Evolutionary conservation across 2,888 invertebrate species (phyloP).

Genomic region (Tinea pellionella): DNA sequence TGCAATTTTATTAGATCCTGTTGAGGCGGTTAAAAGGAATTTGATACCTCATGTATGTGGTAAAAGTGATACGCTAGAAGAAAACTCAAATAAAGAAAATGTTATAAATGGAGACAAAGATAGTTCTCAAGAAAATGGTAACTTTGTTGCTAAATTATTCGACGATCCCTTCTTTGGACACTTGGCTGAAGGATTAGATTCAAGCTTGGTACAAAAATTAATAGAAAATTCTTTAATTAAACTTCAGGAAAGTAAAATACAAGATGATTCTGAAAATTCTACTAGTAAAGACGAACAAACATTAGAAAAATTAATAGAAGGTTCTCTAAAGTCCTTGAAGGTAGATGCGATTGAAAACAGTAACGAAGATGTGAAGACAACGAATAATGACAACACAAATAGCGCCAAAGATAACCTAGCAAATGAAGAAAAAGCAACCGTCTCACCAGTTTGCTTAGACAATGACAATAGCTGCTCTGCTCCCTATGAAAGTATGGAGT

Average conservation of each 20-base stretch:
- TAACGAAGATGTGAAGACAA: constrained; percentile 22
- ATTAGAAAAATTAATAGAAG: constrained; percentile 61
- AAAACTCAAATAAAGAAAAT: constrained; percentile 23
- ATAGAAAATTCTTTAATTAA: constrained; percentile 76
- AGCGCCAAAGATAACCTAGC: constrained; percentile 27
- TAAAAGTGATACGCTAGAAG: constrained; percentile 37
- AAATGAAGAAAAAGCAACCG: constrained; percentile 29
- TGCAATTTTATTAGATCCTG: constrained; percentile 75
- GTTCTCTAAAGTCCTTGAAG: constrained; percentile 53
- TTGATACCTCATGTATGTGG: constrained; percentile 83
- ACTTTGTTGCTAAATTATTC: constrained; percentile 70
- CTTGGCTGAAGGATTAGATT: constrained; percentile 72
- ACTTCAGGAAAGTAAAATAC: constrained; percentile 60
- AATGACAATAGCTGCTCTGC: constrained; percentile 73
- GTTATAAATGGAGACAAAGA: constrained; percentile 22
- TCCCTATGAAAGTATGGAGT: constrained; percentile 81
- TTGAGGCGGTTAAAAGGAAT: constrained; percentile 80
- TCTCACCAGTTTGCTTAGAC: constrained; percentile 35
- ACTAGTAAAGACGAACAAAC: constrained; percentile 52
- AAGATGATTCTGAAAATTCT: constrained; percentile 49
- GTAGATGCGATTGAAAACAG: constrained; percentile 32
- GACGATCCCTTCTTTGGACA: constrained; percentile 74
- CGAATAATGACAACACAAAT: constrained; percentile 27
- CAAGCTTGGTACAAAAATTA: constrained; percentile 71
- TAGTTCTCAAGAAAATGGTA: constrained; percentile 39